Evolutionary conservation across 2,888 invertebrate species (phyloP), one percentile per base, ranked within the genome.

Genomic region (Doris montereyensis): DNA sequence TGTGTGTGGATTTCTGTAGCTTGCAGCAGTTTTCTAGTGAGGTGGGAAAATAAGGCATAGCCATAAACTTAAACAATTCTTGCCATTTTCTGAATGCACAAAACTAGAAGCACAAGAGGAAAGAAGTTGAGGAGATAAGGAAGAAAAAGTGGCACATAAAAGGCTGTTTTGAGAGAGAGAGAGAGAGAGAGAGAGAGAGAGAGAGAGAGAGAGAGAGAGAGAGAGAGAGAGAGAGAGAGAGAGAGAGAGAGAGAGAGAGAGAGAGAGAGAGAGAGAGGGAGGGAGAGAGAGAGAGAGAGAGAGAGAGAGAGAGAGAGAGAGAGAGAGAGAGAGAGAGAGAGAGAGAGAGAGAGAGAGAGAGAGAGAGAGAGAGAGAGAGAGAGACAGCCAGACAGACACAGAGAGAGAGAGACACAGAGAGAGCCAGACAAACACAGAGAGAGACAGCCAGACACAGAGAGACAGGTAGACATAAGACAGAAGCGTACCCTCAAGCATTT

Each of bases 301-400:
- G 35, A 70, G 34, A 41, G 5, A 13, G 67, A 67, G 26, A 67
- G 26, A 26, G 67, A 67, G 26, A 67, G 67, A 67, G 26, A 67
- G 67, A 28, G 26, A 67, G 67, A 24, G 67, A 67, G 26, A 67
- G 60, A 60, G 5, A 60, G 60, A 60, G 60, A 67, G 26, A 67
- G 67, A 67, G 26, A 67, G 28, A 30, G 28, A 17, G 28, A 5
- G 17, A 17, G 17, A 28, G 28, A 30, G 67, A 26, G 28, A 67
- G 10, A 28, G 28, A 5, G 28, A 10, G 28, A 28, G 28, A 3
- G 28, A 5, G 28, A 28, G 28, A 28, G 28, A 26, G 28, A 28
- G 28, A 21, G 28, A 26, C 26, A 67, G n/a, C n/a, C n/a, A 30
- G 28, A 17, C 17, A 5, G 17, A 17, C 3, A 28, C 21, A 30